Percentiles rank a stretch among this genome's conserved stretches.
phyloP scores from a whole-genome alignment of 1,140 invertebrate species.

The Diplogasteroides magnus region DNA sequence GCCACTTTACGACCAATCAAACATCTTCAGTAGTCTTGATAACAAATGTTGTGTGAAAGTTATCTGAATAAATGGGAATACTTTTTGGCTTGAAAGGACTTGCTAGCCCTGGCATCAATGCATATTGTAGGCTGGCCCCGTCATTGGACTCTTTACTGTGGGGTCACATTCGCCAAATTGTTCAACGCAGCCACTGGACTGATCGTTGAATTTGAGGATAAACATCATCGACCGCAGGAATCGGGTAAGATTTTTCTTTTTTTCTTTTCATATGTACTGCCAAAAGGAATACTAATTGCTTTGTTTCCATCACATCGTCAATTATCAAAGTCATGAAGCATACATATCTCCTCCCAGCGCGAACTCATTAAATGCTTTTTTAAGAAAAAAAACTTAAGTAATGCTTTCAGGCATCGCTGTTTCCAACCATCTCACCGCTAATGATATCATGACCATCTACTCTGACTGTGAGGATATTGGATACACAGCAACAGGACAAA shows the following conservation, averaged over 20 bases:
- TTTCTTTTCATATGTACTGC: neutral
- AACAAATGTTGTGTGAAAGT: no score
- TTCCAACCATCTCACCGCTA: constrained; percentile 30
- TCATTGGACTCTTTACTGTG: neutral
- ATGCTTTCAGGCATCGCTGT: constrained; percentile 26
- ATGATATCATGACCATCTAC: constrained; percentile 29
- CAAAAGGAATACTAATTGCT: neutral
- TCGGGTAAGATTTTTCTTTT: constrained; percentile 2
- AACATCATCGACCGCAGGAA: neutral
- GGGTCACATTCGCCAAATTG: constrained; percentile 8
- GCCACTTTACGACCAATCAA: no score
- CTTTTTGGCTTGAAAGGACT: no score
- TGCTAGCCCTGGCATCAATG: neutral
- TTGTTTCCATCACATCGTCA: neutral
- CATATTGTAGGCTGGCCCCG: neutral
- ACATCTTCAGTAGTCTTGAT: no score
- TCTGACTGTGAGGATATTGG: constrained; percentile 28
- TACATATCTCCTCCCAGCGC: constrained; percentile 8
- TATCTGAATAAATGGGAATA: no score
- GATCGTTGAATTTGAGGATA: constrained; percentile 5
- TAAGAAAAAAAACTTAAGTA: neutral
- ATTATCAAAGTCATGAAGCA: constrained; percentile 5
- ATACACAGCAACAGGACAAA: constrained; percentile 33
- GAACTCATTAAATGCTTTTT: neutral
- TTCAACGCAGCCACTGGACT: neutral